phyloP scores from a whole-genome alignment of 2,888 invertebrate genomes.

The Germaria angustata region DNA sequence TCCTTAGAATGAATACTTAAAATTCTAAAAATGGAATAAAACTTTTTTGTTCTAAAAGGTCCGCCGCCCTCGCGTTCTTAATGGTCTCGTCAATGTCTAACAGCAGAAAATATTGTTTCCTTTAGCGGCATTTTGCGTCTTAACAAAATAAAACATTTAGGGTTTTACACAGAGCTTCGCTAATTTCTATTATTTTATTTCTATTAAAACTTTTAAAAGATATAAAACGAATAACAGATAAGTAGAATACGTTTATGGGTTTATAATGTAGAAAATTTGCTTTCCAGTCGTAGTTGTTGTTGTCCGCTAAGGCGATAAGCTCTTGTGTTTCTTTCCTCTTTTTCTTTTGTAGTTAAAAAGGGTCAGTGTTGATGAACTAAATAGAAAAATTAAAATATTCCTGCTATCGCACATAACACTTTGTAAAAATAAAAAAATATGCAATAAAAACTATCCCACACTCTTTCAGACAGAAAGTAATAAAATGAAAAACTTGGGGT shows the following conservation, averaged over 20 bases:
- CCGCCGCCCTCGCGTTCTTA: constrained; percentile 10
- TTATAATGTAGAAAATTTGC: constrained; percentile 23
- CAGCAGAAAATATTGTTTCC: neutral
- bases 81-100: constrained; percentile 26
- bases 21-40: neutral
- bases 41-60: constrained; percentile 8
- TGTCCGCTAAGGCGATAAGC: constrained; percentile 33
- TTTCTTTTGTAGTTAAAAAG: constrained; percentile 29
- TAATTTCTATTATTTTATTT: neutral
- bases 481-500: constrained; percentile 22
- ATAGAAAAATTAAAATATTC: constrained; percentile 22
- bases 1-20: neutral
- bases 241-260: constrained; percentile 19
- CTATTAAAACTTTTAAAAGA: neutral
- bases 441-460: constrained; percentile 33
- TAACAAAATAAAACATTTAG: neutral
- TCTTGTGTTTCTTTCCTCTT: neutral
- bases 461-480: neutral
- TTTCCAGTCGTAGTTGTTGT: neutral
- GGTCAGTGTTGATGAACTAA: constrained; percentile 55
- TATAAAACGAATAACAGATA: constrained; percentile 27
- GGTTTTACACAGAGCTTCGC: neutral
- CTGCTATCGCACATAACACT: neutral
- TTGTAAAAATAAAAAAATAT: constrained; percentile 1
- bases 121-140: neutral